Base-by-base conservation (phyloP, 2,888 invertebrate genomes). In the Agriotes lineatus region DNA sequence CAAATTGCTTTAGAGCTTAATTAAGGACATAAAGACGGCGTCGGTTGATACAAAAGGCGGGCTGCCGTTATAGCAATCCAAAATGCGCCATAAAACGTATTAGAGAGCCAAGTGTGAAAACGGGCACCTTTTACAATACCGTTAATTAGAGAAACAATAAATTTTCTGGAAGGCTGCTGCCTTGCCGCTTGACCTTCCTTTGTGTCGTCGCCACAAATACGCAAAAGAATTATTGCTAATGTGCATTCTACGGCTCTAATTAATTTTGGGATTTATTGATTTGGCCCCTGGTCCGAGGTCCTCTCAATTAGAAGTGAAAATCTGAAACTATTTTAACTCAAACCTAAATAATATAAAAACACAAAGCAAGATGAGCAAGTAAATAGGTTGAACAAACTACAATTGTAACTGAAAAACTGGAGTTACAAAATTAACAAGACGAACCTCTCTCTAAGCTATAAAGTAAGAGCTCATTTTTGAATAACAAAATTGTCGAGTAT, bases 21-120 rank as follows among this genome's bases (percentile, higher is more conserved):
- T 50, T 59, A 33, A 19, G 3, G 44, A 20, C 20, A 19, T 44
- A 20, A 44, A 37, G 16, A 48, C 35, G 35, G 52, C 19, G 64
- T 64, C 64, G 64, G 64, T 67, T 39, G 22, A 16, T 54, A 35
- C 44, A 61, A 60, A 65, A 67, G 60, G 52, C 60, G 33, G 37
- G 20, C 52, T 60, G 35, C 60, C 60, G 67, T 67, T 60, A 67
- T 39, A 52, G 39, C 45, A 30, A 30, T 56, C 54, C 20, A 61
- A 54, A 22, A 30, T 22, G 20, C 18, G 42, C 20, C 18, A 19
- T 56, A 54, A 63, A 50, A 54, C 19, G 44, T 30, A 64, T 64
- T 45, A 79, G 77, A 77, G 76, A 74, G 74, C 75, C 16, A 52
- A 42, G 66, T 67, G 66, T 60, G 66, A 67, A 67, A 67, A 67